These are phyloP conservation scores for Sphaeridia pumilis DNA, from an alignment of 2,888 invertebrate genomes.

Conservation along the genomic window DNA sequence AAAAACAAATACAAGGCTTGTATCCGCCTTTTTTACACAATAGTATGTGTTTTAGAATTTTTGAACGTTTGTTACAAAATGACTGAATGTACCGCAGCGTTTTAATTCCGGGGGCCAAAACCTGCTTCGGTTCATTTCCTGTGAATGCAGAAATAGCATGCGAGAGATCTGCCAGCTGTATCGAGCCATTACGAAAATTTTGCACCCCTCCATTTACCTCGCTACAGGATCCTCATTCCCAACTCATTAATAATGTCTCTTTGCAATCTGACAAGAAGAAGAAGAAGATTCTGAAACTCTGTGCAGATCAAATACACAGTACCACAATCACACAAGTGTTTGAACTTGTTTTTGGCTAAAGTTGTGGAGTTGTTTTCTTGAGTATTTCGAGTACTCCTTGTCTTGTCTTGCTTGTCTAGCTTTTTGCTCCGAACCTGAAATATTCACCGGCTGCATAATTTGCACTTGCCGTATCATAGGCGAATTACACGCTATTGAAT, in stretches of 20 bases:
- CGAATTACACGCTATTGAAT: no score
- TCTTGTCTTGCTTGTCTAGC: no score
- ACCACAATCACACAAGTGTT: no score
- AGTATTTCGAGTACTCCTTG: no score
- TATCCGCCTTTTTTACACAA: neutral
- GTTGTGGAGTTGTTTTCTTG: no score
- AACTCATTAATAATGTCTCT: slow-evolving; percentile 6
- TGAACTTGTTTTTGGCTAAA: no score
- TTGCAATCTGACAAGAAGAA: neutral
- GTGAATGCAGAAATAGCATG: slow-evolving; percentile 5
- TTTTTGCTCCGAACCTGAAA: no score
- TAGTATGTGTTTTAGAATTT: neutral
- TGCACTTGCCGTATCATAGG: no score
- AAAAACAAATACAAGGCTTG: neutral
- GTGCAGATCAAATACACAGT: no score
- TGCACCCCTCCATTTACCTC: neutral
- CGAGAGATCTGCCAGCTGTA: slow-evolving; percentile 1
- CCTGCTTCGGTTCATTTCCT: slow-evolving; percentile 10
- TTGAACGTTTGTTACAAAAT: neutral
- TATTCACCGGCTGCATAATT: no score
- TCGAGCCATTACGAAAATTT: slow-evolving; percentile 8
- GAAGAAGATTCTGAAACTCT: no score
- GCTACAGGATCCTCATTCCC: neutral
- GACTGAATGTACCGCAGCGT: neutral
- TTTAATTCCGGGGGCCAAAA: neutral